These are phyloP conservation scores for Huso huso DNA, from an alignment of 2,797 vertebrate species.

Conservation along the genomic window DNA sequence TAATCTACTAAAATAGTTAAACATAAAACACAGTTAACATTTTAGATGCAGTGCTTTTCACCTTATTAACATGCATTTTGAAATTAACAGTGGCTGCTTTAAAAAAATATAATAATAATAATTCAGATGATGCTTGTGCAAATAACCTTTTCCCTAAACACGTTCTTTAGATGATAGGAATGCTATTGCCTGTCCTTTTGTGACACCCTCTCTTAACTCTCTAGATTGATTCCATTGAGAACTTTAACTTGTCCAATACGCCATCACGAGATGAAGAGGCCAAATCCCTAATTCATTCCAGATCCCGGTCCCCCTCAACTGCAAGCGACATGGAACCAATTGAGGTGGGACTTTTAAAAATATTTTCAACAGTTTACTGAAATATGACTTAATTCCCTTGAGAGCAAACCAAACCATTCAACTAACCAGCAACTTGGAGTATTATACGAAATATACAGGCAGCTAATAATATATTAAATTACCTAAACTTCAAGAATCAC, in stretches of 20 bases:
- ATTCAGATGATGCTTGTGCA: too few relatives aligned
- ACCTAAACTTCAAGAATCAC: too few relatives aligned
- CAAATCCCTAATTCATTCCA: slow-evolving; percentile 60
- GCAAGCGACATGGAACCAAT: slow-evolving; percentile 65
- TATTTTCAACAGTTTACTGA: slow-evolving; percentile 18
- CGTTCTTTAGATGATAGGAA: too few relatives aligned
- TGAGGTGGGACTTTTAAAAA: slow-evolving; percentile 44
- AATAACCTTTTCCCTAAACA: too few relatives aligned
- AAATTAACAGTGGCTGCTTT: neutral
- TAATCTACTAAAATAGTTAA: too few relatives aligned
- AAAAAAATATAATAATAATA: too few relatives aligned
- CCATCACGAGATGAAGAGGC: slow-evolving; percentile 58
- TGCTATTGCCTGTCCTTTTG: slow-evolving; percentile 16
- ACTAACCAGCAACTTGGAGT: too few relatives aligned
- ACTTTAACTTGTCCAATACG: slow-evolving; percentile 65
- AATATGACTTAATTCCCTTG: slow-evolving; percentile 11
- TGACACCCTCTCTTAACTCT: slow-evolving; percentile 36
- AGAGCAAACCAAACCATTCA: slow-evolving; percentile 6
- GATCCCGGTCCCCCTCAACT: slow-evolving; percentile 66
- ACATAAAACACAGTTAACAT: too few relatives aligned
- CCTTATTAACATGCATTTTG: too few relatives aligned
- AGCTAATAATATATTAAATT: too few relatives aligned
- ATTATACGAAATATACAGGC: too few relatives aligned
- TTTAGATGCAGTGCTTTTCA: too few relatives aligned
- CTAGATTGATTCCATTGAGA: slow-evolving; percentile 72